These are phyloP conservation scores for Tapirus indicus DNA, from an alignment of 2,797 vertebrate genomes.

Conservation along the genomic window DNA sequence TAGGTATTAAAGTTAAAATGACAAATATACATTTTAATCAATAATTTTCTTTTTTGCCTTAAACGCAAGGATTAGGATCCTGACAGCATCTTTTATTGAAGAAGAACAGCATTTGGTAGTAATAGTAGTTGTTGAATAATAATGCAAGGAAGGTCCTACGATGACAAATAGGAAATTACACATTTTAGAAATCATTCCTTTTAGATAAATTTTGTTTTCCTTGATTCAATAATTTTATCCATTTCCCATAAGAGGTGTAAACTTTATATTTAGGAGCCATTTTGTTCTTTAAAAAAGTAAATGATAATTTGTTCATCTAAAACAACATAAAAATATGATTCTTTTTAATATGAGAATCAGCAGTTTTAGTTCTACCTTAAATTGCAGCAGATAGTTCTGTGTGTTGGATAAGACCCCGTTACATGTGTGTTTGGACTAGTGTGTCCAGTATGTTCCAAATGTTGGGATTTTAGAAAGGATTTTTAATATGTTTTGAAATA, in stretches of 20 bases:
- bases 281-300: conserved; percentile 9
- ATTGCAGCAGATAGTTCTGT: neutral
- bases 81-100: conserved; percentile 85
- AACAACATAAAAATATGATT: neutral
- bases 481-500: neutral
- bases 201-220: conserved; percentile 85
- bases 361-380: neutral
- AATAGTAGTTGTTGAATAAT: conserved; percentile 84
- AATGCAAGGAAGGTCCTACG: conserved; percentile 77
- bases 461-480: neutral
- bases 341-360: neutral
- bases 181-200: conserved; percentile 81
- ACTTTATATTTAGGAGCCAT: neutral
- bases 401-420: neutral
- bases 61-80: neutral
- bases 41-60: neutral
- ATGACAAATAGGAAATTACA: conserved; percentile 65
- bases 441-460: neutral
- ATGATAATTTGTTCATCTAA: neutral
- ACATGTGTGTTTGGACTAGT: neutral
- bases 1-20: neutral
- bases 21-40: neutral
- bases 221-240: conserved; percentile 68
- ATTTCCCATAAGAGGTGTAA: conserved; percentile 50
- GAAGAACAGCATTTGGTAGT: conserved; percentile 85